Evolutionary conservation across 2,797 vertebrate species (phyloP).

Genomic region (Cossypha heuglini): DNA sequence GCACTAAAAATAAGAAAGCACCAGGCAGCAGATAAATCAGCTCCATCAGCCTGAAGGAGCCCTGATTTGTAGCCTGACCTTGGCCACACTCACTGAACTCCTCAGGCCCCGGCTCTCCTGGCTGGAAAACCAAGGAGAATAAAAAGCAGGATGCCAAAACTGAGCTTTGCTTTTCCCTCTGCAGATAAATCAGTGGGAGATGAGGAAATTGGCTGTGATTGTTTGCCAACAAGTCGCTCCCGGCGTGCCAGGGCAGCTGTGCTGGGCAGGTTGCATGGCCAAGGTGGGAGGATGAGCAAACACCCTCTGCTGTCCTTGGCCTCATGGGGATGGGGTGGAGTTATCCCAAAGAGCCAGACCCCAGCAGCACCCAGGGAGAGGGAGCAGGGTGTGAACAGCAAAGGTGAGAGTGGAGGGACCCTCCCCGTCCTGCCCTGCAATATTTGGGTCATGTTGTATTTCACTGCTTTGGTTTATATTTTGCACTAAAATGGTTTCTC

Average conservation of each 20-base stretch:
- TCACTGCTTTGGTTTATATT: too few relatives aligned
- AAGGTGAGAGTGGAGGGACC: neutral
- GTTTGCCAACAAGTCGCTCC: neutral
- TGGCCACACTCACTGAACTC: neutral
- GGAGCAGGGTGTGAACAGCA: neutral
- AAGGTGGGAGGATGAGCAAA: neutral
- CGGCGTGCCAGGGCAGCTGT: fast-evolving
- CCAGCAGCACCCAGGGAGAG: fast-evolving
- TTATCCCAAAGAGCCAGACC: neutral
- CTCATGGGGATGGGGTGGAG: neutral
- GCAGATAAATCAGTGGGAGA: conserved; percentile 2
- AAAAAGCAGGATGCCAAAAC: neutral
- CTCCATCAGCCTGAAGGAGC: neutral
- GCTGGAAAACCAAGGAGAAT: neutral
- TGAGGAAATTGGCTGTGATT: neutral
- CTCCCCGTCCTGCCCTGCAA: neutral
- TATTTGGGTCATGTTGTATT: neutral
- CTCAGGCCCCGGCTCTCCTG: fast-evolving
- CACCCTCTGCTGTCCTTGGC: neutral
- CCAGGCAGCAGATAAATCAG: conserved; percentile 5
- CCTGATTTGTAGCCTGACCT: neutral
- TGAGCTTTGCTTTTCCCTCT: neutral
- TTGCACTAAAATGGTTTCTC: too few relatives aligned
- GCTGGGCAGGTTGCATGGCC: fast-evolving
- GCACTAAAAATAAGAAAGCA: conserved; percentile 27